Evolutionary conservation across 2,797 vertebrate genomes (phyloP).

Genomic region (Chlorospingus semifuscus): DNA sequence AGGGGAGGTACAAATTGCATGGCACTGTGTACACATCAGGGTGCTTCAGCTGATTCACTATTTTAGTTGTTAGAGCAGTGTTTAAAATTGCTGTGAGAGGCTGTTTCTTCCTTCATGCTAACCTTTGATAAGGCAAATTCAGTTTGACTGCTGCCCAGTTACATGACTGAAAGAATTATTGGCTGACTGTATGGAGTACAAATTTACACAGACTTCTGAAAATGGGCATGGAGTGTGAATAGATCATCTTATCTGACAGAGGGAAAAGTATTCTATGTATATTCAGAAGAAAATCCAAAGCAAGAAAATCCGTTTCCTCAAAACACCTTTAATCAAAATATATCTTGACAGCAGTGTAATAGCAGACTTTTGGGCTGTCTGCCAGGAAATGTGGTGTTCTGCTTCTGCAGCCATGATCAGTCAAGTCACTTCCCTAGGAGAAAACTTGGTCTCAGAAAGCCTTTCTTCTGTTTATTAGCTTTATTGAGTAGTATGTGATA

Average conservation of each 20-base stretch:
- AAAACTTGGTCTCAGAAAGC: not conserved
- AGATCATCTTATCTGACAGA: not conserved
- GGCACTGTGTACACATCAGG: not conserved
- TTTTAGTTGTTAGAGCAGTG: not conserved
- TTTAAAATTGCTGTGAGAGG: constrained; percentile 2
- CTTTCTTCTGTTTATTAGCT: not conserved
- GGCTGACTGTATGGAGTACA: not conserved
- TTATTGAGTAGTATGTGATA: not conserved
- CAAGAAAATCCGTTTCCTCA: constrained; percentile 26
- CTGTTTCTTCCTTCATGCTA: not conserved
- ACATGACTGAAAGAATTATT: not conserved
- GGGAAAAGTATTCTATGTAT: not conserved
- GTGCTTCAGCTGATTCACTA: not conserved
- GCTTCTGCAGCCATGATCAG: not conserved
- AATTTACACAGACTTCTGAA: constrained; percentile 5
- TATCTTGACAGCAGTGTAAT: not conserved
- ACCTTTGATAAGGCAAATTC: not conserved
- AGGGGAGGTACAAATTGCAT: not conserved
- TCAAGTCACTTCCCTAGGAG: not conserved
- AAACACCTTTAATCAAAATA: constrained; percentile 26
- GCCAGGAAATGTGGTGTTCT: not conserved
- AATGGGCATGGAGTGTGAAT: not conserved
- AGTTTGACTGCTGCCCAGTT: constrained; percentile 1
- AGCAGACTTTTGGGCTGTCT: not conserved
- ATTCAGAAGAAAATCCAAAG: not conserved